Evolutionary conservation across 2,797 vertebrate species (phyloP), one percentile per base, ranked within the genome.

Genomic region (Falco concolor): DNA sequence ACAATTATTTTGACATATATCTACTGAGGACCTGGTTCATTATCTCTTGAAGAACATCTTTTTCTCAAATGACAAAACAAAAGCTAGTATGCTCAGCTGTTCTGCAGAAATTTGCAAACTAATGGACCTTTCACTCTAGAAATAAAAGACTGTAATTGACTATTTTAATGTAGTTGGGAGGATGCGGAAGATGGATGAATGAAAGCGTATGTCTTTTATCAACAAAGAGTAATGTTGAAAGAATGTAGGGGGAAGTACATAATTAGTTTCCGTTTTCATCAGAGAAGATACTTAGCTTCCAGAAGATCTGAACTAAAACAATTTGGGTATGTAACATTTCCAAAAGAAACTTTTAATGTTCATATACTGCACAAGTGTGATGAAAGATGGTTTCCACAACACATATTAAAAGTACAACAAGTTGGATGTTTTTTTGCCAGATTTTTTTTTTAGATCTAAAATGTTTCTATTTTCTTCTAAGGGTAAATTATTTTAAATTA

Each of bases 91-190:
- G 72, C 79, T 87, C 76, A 84, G 79, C 82, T 83, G 42, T 87
- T 87, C 68, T 80, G 65, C 84, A 86, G 87, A 77, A 95, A 91
- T 93, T 85, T 94, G 82, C 79, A 91, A 89, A 91, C 91, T 78
- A 95, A 96, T 75, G 89, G 95, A 91, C 92, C 68, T 94, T 85
- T 89, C 72, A 87, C 38, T 93, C 38, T 8, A n/a, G 70, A 85
- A 96, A 91, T 64, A 86, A 93, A 95, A 80, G 67, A 52, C 82
- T 76, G 52, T 84, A 85, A 94, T 32, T 78, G 82, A 52, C 69
- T 84, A 45, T 76, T 95, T 52, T 86, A 90, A 79, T 76, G 73
- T 36, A 57, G 85, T 91, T 93, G 84, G 65, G 76, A 90, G 54
- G 70, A 81, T 60, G 91, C 49, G 52, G 83, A 88, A 95, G 80